A percentile compares a stretch with the other conserved stretches of the same genome.
phyloP scores from a whole-genome alignment of 1,140 invertebrate genomes.

The Idris sp. region DNA sequence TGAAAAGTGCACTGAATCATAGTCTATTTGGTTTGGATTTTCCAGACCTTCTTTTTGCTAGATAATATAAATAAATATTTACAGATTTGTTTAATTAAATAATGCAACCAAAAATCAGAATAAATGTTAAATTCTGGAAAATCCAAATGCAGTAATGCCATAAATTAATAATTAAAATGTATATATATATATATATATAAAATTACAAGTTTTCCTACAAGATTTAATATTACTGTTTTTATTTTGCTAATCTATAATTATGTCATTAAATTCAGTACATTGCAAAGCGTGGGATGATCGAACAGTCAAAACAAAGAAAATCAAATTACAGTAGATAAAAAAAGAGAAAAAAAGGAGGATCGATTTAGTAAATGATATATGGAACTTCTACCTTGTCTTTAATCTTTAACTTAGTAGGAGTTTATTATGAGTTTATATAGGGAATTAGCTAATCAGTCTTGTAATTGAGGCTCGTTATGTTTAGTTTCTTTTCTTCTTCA shows the following conservation, averaged over 20 bases:
- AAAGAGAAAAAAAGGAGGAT: constrained; percentile 35
- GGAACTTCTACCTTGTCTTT: constrained; percentile 73
- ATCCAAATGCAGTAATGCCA: constrained; percentile 25
- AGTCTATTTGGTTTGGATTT: constrained; percentile 26
- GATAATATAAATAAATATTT: constrained; percentile 3
- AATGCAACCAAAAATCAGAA: too few relatives aligned
- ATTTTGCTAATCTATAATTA: constrained; percentile 58
- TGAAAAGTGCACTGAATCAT: constrained; percentile 24
- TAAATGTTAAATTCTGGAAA: constrained; percentile 15
- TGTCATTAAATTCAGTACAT: constrained; percentile 51
- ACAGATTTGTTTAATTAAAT: too few relatives aligned
- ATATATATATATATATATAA: too few relatives aligned
- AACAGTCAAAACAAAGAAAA: constrained; percentile 51
- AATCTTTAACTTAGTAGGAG: constrained; percentile 73
- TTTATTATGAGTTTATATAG: constrained; percentile 74
- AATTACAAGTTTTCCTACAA: too few relatives aligned
- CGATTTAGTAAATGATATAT: constrained; percentile 63
- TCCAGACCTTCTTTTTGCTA: constrained; percentile 9
- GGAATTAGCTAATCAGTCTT: constrained; percentile 79
- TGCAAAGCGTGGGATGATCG: constrained; percentile 60
- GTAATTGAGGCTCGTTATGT: constrained; percentile 78
- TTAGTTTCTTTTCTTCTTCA: constrained; percentile 70
- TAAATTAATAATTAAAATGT: too few relatives aligned
- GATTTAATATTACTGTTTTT: too few relatives aligned
- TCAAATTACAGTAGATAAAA: constrained; percentile 12